Evolutionary conservation across 2,797 vertebrate genomes (phyloP), one percentile per base, ranked within the genome.

Genomic region (Coracias cyanogaster): DNA sequence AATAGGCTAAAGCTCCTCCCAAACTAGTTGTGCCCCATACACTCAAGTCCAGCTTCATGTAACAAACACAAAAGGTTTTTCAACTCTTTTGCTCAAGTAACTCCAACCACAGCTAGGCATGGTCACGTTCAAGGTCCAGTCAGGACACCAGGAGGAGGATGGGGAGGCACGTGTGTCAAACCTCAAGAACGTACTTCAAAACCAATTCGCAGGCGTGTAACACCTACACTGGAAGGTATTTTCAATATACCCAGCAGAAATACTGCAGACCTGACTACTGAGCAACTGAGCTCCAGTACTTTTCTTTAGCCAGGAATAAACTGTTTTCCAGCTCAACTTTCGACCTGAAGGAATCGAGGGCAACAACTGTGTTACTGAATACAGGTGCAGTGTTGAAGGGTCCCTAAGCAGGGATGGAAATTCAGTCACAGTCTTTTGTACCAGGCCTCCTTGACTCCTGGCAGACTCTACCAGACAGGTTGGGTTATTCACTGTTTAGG

Each of bases 41-140:
- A 52, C 15, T 2, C 24, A 71, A 39, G 14, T 39, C 41, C 41
- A 73, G 41, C 55, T 70, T 82, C n/a, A 28, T 8, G 12, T 15
- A 72, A 66, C 15, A 31, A 89, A 49, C 35, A 45, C 9, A 7
- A 9, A 24, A 46, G 35, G 10, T 41, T 64, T 37, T 66, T 69
- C 28, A 77, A 41, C 3, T 5, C 12, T 78, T 73, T 19, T 39
- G 29, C 16, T 80, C 21, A 31, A 69, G 1, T 2, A 70, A 57
- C 21, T 84, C 19, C 54, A 79, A 46, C 3, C 62, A 67, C 39
- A 89, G 41, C 6, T 8, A 69, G 37, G 37, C 41, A 62, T 0
- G 0, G 43, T 15, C 37, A 71, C 2, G 5, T n/a, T 48, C 29
- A 15, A 85, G 25, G 13, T 29, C 37, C 2, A 0, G 29, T 45